Evolutionary conservation across 2,797 vertebrate genomes (phyloP).

Genomic region (Muscicapa striata): DNA sequence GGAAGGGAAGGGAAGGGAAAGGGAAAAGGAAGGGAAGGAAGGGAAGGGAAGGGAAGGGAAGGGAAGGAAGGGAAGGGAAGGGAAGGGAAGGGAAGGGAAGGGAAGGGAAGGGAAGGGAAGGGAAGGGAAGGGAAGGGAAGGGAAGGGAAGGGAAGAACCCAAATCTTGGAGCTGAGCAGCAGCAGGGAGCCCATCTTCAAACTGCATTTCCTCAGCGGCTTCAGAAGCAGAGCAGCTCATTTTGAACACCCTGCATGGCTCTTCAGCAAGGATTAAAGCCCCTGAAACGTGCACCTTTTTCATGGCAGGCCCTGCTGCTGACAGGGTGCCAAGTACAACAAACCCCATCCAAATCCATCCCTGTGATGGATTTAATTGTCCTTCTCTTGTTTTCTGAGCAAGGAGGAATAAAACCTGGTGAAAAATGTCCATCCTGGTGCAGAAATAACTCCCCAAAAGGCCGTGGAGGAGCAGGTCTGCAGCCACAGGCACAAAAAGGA

Average conservation of each 20-base stretch:
- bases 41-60: no score
- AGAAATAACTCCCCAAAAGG: neutral
- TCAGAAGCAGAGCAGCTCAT: neutral
- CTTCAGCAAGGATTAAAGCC: slow-evolving; percentile 4
- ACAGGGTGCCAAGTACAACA: slow-evolving; percentile 6
- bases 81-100: neutral
- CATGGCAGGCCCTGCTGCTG: neutral
- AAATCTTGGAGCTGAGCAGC: neutral
- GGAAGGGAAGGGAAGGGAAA: neutral
- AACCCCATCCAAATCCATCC: neutral
- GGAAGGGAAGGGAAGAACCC: neutral
- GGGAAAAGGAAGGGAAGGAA: no score
- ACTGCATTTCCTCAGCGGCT: neutral
- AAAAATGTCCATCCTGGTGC: neutral
- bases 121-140: neutral
- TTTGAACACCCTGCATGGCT: neutral
- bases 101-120: no score
- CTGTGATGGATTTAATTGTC: neutral
- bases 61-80: neutral
- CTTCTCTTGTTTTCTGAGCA: neutral
- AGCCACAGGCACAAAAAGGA: neutral
- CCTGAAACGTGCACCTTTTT: neutral
- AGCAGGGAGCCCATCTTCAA: neutral
- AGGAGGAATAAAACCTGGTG: neutral
- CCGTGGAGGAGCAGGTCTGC: neutral